Conservation (phyloP, 2,113 vertebrate species). For the Meriones unguiculatus region DNA sequence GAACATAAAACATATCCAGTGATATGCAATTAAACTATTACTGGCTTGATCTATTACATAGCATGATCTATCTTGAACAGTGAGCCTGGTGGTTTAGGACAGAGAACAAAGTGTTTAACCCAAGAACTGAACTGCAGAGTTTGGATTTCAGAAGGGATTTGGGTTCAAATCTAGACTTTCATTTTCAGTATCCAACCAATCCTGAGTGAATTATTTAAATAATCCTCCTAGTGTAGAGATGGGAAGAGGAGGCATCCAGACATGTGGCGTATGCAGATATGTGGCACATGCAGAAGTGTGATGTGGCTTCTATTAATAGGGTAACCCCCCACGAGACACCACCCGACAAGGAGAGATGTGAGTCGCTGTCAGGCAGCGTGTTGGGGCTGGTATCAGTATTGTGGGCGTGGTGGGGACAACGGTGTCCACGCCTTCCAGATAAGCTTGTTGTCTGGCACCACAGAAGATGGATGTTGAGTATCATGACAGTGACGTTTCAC, state of each 20-base stretch:
- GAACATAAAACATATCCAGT: neutral
- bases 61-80: too few species aligned
- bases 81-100: neutral
- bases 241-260: neutral
- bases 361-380: rapidly evolving
- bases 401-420: neutral
- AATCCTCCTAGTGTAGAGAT: neutral
- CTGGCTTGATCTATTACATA: neutral
- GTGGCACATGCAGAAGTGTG: too few species aligned
- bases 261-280: neutral
- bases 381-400: neutral
- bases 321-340: neutral
- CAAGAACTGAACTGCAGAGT: neutral
- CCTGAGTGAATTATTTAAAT: neutral
- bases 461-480: neutral
- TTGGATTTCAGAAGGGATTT: neutral
- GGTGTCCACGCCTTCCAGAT: neutral
- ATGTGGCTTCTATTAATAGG: neutral
- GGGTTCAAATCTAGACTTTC: neutral
- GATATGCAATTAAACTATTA: neutral
- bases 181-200: neutral
- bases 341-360: neutral
- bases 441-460: neutral
- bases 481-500: neutral
- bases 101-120: neutral